Percentiles rank a stretch among this genome's conserved stretches.
Conservation (phyloP, 2,888 invertebrate genomes). For the Byasa hedistus region DNA sequence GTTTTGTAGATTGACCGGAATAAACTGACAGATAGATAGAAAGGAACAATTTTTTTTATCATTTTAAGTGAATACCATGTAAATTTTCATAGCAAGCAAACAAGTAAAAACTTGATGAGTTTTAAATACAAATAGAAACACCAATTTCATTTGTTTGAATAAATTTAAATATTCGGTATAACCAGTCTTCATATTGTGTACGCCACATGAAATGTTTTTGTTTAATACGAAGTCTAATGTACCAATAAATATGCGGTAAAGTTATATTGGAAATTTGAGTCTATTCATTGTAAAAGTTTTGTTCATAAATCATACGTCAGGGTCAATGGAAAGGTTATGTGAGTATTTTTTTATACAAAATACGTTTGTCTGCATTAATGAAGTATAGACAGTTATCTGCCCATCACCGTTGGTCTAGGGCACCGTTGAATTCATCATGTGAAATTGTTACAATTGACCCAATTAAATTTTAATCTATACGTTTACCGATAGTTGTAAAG, state of each 20-base stretch:
- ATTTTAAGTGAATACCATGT: too few species aligned
- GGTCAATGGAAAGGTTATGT: constrained; percentile 5
- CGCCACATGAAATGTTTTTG: neutral
- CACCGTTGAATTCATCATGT: neutral
- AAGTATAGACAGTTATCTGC: too few species aligned
- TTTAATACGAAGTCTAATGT: constrained; percentile 17
- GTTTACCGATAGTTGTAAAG: constrained; percentile 17
- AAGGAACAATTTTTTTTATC: too few species aligned
- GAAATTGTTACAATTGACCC: constrained; percentile 3
- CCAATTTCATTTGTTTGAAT: too few species aligned
- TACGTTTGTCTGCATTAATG: neutral
- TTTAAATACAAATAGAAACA: too few species aligned
- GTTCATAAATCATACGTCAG: constrained; percentile 21
- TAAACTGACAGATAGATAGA: too few species aligned
- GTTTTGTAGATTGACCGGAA: too few species aligned
- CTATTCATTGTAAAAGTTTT: constrained; percentile 23
- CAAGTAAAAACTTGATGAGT: too few species aligned
- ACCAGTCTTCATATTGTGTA: neutral
- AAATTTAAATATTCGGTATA: neutral
- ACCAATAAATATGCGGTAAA: constrained; percentile 29
- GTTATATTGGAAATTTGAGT: constrained; percentile 40
- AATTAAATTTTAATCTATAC: constrained; percentile 19
- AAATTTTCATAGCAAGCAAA: too few species aligned
- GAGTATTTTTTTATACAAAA: neutral
- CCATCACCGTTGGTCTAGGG: neutral